Evolutionary conservation across 2,888 invertebrate genomes (phyloP), one percentile per base, ranked within the genome.

Genomic region (Euphydryas editha): DNA sequence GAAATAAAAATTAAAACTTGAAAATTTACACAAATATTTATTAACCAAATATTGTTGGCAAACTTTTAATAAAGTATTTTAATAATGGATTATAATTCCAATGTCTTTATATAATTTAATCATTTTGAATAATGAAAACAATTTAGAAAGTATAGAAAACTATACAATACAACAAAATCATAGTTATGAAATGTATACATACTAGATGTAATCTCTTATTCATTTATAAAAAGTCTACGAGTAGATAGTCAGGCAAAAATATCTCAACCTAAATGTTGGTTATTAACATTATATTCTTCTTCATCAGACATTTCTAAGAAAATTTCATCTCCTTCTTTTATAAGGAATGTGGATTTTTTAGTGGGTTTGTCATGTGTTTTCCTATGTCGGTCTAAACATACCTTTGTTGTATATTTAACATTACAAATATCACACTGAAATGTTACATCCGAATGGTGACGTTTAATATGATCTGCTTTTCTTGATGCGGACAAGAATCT

Each of bases 401-500:
- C 64, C 58, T 71, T 73, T 0, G 86, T 81, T 30, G 74, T 82
- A 60, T 88, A 89, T 73, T 83, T 87, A 42, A 76, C 75, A 20
- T 83, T 76, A 57, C 89, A 90, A 30, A 83, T 65, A 6, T 86
- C 77, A 78, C 89, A 89, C 75, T 85, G 76, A 13, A 81, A 72
- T 18, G 75, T 75, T 1, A 78, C 79, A 56, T 77, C 78, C 7
- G 74, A 62, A 64, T 90, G 90, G 17, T 84, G 81, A 15, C 82
- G 77, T 75, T 84, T 87, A 0, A 84, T 71, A 75, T 90, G 90
- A 24, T 84, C 84, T 1, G 84, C 77, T 72, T 85, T 78, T 37
- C 90, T 79, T 1, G 90, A 90, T 1, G 87, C 80, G 2, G 89
- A 90, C 2, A 90, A 68, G 60, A 89, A 90, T 18, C 76, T 75